Conservation (phyloP, 2,797 vertebrate species). For the Rhinatrema bivittatum region DNA sequence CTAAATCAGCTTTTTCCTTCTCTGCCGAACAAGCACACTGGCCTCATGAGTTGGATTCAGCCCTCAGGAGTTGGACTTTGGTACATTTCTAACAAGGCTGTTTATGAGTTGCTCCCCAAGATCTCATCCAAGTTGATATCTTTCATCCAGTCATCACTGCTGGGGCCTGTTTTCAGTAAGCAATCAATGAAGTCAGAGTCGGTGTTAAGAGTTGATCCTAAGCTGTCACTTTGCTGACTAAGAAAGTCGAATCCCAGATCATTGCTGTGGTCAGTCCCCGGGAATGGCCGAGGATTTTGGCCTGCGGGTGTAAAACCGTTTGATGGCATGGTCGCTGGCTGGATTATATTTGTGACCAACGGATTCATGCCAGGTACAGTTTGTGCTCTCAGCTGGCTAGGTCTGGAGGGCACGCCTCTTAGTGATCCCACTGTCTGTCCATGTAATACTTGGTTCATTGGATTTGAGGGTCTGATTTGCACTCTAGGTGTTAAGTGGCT, state of each 20-base stretch:
- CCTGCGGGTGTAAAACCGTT: constrained; percentile 61
- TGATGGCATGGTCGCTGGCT: constrained; percentile 58
- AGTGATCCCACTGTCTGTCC: constrained; percentile 51
- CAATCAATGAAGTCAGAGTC: constrained; percentile 97
- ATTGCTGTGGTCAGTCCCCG: constrained; percentile 62
- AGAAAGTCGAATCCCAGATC: constrained; percentile 90
- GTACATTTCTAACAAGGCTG: no score
- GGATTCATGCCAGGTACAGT: constrained; percentile 54
- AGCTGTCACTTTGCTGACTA: constrained; percentile 76
- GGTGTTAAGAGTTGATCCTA: constrained; percentile 83
- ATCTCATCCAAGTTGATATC: constrained; percentile 97
- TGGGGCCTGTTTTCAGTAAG: constrained; percentile 88
- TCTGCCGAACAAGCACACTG: no score
- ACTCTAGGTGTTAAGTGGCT: constrained; percentile 70
- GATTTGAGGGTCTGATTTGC: constrained; percentile 69
- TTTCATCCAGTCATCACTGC: constrained; percentile 98
- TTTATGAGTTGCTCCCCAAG: constrained; percentile 83
- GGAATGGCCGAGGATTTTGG: constrained; percentile 60
- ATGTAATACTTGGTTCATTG: constrained; percentile 52
- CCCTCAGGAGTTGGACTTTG: no score
- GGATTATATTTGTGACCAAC: constrained; percentile 51
- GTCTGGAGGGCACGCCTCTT: constrained; percentile 62
- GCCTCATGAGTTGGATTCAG: no score
- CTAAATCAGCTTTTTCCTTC: no score
- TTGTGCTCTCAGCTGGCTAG: constrained; percentile 62